Evolutionary conservation across 2,797 vertebrate genomes (phyloP).

Genomic region (Gymnothorax reevesii): DNA sequence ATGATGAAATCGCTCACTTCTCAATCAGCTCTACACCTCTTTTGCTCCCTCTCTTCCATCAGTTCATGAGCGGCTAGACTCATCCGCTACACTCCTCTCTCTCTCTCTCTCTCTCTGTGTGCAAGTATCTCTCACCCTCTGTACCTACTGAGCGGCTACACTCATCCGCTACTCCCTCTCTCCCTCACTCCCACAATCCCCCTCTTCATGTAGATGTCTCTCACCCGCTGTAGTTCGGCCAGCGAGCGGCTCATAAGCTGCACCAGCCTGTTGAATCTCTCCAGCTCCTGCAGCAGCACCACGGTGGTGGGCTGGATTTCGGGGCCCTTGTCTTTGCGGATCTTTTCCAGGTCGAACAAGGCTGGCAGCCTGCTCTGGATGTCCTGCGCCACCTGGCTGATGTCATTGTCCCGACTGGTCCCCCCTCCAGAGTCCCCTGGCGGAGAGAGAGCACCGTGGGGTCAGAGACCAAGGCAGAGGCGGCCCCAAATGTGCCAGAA

Average conservation of each 20-base stretch:
- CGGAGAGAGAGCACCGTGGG: neutral
- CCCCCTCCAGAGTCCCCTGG: conserved; percentile 82
- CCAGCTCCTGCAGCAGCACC: conserved; percentile 91
- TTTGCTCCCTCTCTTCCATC: too few species aligned
- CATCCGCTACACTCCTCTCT: too few species aligned
- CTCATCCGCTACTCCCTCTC: too few species aligned
- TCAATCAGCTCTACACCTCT: too few species aligned
- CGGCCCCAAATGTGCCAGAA: too few species aligned
- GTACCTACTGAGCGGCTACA: too few species aligned
- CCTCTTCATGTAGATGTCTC: conserved; percentile 32
- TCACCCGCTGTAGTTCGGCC: conserved; percentile 86
- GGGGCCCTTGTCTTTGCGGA: conserved; percentile 74
- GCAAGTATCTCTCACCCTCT: neutral
- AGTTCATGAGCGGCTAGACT: too few species aligned
- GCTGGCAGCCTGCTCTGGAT: conserved; percentile 87
- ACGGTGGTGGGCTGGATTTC: conserved; percentile 81
- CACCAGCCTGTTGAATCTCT: conserved; percentile 87
- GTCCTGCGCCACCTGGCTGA: conserved; percentile 85
- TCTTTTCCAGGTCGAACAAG: conserved; percentile 82
- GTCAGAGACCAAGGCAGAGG: neutral
- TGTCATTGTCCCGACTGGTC: conserved; percentile 86
- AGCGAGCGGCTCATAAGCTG: conserved; percentile 80
- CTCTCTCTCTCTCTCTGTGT: neutral
- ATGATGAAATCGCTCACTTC: neutral
- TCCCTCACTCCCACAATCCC: neutral